Conservation (phyloP, 2,113 vertebrate genomes). For the Cryptomyrus ogoouensis region DNA sequence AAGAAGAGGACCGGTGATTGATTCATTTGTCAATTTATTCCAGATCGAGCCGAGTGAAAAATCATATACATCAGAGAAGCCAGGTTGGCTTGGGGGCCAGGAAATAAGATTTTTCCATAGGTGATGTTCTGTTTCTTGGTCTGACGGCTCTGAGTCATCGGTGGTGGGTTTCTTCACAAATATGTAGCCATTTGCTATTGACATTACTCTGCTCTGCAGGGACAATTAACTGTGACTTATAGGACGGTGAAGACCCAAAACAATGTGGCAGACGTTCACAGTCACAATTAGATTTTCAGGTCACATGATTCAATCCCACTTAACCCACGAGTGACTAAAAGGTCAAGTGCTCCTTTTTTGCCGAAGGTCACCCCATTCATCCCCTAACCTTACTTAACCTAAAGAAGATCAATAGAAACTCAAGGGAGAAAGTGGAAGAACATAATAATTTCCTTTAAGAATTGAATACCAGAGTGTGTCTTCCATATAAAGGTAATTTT, state of each 20-base stretch:
- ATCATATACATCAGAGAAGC: background rate
- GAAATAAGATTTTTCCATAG: background rate
- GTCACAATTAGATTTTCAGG: background rate
- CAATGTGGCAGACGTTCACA: background rate
- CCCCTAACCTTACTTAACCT: background rate
- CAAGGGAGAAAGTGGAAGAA: background rate
- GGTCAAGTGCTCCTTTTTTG: background rate
- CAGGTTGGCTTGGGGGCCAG: background rate
- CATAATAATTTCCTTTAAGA: background rate
- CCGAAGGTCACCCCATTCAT: background rate
- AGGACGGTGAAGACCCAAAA: background rate
- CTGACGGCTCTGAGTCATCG: background rate
- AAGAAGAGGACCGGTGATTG: background rate
- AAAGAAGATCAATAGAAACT: background rate
- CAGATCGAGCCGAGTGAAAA: background rate
- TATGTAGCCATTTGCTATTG: background rate
- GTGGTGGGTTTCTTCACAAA: background rate
- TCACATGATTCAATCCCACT: background rate
- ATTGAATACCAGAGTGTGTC: background rate
- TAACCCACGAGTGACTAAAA: background rate
- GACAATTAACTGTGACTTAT: background rate
- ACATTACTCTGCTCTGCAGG: background rate
- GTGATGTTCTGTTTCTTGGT: background rate
- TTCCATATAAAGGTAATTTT: background rate
- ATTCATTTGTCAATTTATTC: background rate